Evolutionary conservation across 2,888 invertebrate genomes (phyloP).

Genomic region (Epiblema foenella): DNA sequence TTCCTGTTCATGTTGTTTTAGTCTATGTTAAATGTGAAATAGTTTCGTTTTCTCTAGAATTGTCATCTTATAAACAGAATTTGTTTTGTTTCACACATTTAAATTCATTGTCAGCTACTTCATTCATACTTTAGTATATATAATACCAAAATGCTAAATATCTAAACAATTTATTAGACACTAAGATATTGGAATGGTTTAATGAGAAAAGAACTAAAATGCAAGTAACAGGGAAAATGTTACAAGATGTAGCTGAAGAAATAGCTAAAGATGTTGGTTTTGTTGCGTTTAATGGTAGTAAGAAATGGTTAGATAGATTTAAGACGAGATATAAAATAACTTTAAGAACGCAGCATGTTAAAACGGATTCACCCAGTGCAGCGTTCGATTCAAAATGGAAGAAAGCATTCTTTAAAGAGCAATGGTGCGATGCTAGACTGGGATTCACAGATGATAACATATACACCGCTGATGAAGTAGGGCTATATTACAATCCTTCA

Average conservation of each 20-base stretch:
- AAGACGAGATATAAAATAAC: not conserved
- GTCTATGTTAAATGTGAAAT: no score
- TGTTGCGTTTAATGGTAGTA: not conserved
- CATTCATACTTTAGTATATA: no score
- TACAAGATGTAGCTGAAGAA: not conserved
- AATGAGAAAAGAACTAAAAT: not conserved
- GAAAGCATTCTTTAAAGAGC: not conserved
- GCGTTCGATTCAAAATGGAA: not conserved
- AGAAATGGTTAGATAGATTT: not conserved
- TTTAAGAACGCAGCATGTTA: not conserved
- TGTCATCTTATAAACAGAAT: no score
- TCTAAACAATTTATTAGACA: not conserved
- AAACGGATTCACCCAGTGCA: not conserved
- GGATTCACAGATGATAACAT: not conserved
- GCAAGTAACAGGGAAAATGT: not conserved
- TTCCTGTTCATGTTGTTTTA: no score
- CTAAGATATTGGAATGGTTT: slow-evolving; percentile 2
- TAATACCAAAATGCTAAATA: not conserved
- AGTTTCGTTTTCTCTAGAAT: no score
- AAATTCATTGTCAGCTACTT: no score
- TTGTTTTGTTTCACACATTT: no score
- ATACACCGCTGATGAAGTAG: not conserved
- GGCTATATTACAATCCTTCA: not conserved
- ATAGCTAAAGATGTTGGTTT: not conserved
- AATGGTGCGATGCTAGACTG: not conserved